These are phyloP conservation scores for Trichoplusia ni DNA, from an alignment of 1,140 invertebrate species.

Conservation along the genomic window DNA sequence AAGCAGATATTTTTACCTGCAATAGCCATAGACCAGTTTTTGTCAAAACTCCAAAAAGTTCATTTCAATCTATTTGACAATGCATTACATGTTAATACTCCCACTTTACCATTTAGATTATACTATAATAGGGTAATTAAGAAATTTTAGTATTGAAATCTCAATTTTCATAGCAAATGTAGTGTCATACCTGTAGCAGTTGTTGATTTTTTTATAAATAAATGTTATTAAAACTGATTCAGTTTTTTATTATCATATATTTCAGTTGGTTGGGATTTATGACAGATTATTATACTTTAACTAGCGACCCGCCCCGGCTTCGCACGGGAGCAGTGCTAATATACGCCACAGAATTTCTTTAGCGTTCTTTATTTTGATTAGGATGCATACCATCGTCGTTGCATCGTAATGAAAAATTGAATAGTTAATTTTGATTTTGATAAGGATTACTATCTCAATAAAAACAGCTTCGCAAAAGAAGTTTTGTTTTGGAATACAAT, in stretches of 20 bases:
- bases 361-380: no score
- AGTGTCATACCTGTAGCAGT: neutral
- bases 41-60: conserved; percentile 85
- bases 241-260: conserved; percentile 3
- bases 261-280: no score
- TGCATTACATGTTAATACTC: conserved; percentile 47
- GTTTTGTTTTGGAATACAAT: no score
- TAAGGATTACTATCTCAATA: no score
- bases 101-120: conserved; percentile 61
- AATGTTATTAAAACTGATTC: neutral
- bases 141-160: conserved; percentile 54
- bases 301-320: no score
- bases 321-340: no score
- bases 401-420: no score
- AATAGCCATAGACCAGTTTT: conserved; percentile 85
- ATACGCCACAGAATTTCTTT: no score
- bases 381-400: no score
- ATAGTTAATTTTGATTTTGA: no score
- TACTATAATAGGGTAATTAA: conserved; percentile 69
- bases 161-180: neutral
- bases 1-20: conserved; percentile 87
- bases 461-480: no score
- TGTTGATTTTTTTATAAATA: neutral
- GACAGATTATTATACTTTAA: no score
- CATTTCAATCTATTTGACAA: conserved; percentile 69